Percentiles rank a stretch among this genome's conserved stretches.
Evolutionary conservation across 2,888 invertebrate genomes (phyloP).

Genomic region (Melinopterus prodromus): DNA sequence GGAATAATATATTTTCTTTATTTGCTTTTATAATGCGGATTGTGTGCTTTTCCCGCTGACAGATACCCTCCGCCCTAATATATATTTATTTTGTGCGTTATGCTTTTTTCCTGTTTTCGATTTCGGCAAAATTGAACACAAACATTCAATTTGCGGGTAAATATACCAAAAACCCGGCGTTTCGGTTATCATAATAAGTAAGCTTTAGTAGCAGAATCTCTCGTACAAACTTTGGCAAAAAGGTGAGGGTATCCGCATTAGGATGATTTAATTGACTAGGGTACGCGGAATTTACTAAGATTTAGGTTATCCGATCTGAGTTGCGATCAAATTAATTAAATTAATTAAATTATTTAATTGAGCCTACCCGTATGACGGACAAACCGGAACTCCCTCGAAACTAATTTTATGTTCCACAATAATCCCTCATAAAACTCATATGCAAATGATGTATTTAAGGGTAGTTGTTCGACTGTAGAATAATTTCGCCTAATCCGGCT

Average conservation of each 20-base stretch:
- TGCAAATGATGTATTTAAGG: neutral
- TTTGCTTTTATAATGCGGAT: neutral
- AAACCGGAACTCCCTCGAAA: neutral
- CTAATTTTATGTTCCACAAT: neutral
- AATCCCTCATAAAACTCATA: neutral
- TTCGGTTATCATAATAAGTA: neutral
- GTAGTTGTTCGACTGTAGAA: neutral
- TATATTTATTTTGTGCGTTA: neutral
- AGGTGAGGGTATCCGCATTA: neutral
- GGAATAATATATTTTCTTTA: neutral
- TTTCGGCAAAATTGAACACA: neutral
- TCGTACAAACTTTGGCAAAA: neutral
- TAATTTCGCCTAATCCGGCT: too few relatives aligned
- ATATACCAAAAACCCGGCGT: neutral
- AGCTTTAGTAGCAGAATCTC: neutral
- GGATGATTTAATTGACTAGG: neutral
- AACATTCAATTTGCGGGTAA: neutral
- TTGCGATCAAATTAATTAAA: neutral
- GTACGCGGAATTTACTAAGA: neutral
- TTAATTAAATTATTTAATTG: slow-evolving; percentile 4
- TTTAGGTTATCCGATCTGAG: neutral
- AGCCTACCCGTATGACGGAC: neutral
- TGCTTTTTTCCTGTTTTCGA: slow-evolving; percentile 4
- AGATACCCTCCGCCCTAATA: neutral
- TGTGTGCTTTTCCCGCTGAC: neutral